Evolutionary conservation across 1,140 invertebrate genomes (phyloP), one percentile per base, ranked within the genome.

Genomic region (Psix sp.): DNA sequence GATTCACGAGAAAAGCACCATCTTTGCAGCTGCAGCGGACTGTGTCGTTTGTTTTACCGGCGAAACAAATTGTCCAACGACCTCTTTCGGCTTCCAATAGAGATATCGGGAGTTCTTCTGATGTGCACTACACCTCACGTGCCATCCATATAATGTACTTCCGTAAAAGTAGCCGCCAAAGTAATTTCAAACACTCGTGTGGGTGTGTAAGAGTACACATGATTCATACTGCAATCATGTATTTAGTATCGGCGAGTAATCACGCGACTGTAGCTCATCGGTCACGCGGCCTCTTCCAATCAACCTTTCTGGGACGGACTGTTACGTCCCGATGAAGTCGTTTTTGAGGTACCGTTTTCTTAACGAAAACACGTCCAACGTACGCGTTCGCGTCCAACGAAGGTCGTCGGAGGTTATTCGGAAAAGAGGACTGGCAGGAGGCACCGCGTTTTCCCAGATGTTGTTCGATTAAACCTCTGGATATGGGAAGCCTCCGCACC

Each of bases 221-320:
- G 49, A 42, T 48, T 56, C 43, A 42, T 21, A 16, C n/a, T 18
- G 59, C 38, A 65, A 75, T 52, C 51, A 54, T 52, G 39, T 57
- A 45, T 62, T 63, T 63, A 63, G 21, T 52, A 56, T 63, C 40
- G 52, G 31, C 46, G 2, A 16, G 39, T 40, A 74, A 74, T 57
- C 65, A 59, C 39, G 38, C 33, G 38, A 31, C 43, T 9, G 9
- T 18, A n/a, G 10, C 57, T 62, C 20, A 31, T 63, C 13, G 11
- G 13, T 26, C 38, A 38, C 26, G 33, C 42, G 13, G 20, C 18
- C 1, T 40, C 5, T 3, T 43, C 42, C 38, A 72, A 48, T 56
- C 42, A 33, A 10, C 40, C 33, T 65, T 52, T 65, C 54, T 46
- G 3, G 33, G 18, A 39, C 33, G 14, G 16, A 11, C 39, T 43